Conservation (phyloP, 2,113 vertebrate species). For the Rhinogobius similis region DNA sequence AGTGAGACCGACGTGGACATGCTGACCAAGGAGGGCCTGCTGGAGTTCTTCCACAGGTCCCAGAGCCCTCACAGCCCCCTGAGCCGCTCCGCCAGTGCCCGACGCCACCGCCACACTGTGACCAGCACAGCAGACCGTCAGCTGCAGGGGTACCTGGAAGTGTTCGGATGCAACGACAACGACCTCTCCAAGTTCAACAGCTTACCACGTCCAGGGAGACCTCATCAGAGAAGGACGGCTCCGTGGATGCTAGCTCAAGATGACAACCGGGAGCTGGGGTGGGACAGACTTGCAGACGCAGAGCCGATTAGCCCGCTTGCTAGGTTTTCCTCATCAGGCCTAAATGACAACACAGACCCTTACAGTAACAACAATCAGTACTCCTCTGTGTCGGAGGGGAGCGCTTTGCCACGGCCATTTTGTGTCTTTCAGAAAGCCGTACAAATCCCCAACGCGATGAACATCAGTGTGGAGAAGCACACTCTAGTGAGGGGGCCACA, state of each 20-base stretch:
- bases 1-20: conserved; percentile 93
- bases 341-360: conserved; percentile 51
- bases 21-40: conserved; percentile 84
- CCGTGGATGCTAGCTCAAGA: conserved; percentile 78
- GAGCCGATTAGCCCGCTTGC: conserved; percentile 70
- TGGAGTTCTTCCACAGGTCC: conserved; percentile 86
- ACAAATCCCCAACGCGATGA: conserved; percentile 64
- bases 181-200: conserved; percentile 87
- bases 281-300: conserved; percentile 57
- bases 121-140: conserved; percentile 82
- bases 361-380: conserved; percentile 49
- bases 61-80: conserved; percentile 85
- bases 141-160: conserved; percentile 86
- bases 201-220: conserved; percentile 80
- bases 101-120: conserved; percentile 87
- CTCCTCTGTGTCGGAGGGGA: conserved; percentile 65
- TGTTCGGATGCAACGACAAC: conserved; percentile 63
- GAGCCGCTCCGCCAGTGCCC: conserved; percentile 83
- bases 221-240: conserved; percentile 62
- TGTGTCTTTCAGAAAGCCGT: conserved; percentile 58
- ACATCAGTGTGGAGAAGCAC: conserved; percentile 81
- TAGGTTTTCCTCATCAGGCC: conserved; percentile 56
- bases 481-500: conserved; percentile 81
- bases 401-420: conserved; percentile 44
- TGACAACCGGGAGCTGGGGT: conserved; percentile 70